Conservation (phyloP, 92 coral and sea anemone species). For the Zoanthus sociatus region DNA sequence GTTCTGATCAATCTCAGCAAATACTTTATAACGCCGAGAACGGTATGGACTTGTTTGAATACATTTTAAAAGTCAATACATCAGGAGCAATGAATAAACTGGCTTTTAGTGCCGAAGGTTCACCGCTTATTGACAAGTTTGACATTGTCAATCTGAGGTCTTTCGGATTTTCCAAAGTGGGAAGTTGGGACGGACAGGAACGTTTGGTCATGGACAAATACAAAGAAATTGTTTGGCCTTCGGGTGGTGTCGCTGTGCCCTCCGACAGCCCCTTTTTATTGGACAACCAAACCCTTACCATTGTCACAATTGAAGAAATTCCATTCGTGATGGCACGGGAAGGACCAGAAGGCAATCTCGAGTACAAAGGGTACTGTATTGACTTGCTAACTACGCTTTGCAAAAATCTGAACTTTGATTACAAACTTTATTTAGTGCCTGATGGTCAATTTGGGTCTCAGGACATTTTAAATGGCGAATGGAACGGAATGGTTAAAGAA, state of each 20-base stretch:
- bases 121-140: constrained; percentile 67
- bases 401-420: constrained; percentile 77
- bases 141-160: constrained; percentile 85
- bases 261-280: constrained; percentile 61
- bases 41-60: constrained; percentile 66
- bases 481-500: constrained; percentile 95
- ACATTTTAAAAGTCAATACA: constrained; percentile 65
- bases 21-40: constrained; percentile 51
- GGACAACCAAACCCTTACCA: constrained; percentile 73
- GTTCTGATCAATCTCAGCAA: constrained; percentile 31
- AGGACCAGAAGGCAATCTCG: constrained; percentile 39
- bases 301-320: constrained; percentile 82
- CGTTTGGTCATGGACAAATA: constrained; percentile 74
- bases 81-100: constrained; percentile 71
- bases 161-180: constrained; percentile 84
- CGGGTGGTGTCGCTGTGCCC: constrained; percentile 70
- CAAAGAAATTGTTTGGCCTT: constrained; percentile 87
- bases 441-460: constrained; percentile 78
- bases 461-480: constrained; percentile 74
- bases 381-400: constrained; percentile 73
- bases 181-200: constrained; percentile 66
- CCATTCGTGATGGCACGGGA: constrained; percentile 70
- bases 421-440: constrained; percentile 74
- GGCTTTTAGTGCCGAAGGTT: constrained; percentile 61
- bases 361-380: constrained; percentile 81